Evolutionary conservation across 1,140 invertebrate genomes (phyloP), one percentile per base, ranked within the genome.

Genomic region (Ericerus pela): DNA sequence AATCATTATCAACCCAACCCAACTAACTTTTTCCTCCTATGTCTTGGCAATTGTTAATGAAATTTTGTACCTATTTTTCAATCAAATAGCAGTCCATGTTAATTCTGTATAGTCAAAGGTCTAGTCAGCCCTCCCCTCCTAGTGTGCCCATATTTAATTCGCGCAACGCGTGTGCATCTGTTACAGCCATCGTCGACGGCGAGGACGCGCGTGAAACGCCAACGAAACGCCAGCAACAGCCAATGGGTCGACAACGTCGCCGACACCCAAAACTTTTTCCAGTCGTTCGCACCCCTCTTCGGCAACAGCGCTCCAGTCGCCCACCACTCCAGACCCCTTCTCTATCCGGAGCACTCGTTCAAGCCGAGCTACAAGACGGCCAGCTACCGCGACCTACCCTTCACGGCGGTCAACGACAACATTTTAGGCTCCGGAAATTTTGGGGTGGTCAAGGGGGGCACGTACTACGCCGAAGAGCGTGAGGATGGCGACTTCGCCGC

Each of bases 371-470:
- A 24, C 33, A 22, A 27, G 1, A 27, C 58, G 2, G 31, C 54
- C 24, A 51, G 54, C 26, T 56, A 56, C 36, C 54, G 33, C 5
- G 57, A 55, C 12, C 36, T 14, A 18, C 24, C 54, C 37, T 54
- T 33, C 14, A 36, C 53, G n/a, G 53, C 22, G 18, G n/a, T 31
- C 8, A 36, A 54, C 53, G 33, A 54, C 31, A 54, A 54, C 26
- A 41, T 59, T 31, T 24, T 59, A 20, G 58, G 58, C 11, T 59
- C 58, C 12, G 88, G 88, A 0, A 90, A 92, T 67, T 92, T 91
- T 64, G 87, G 86, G 1, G 84, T 92, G 1, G 81, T 92, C 29
- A 75, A 78, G 52, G 88, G 88, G 0, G 88, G 88, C 2, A 91
- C 88, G 20, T 92, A 88, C 68, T 88, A 87, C 59, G 77, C 75